phyloP scores from a whole-genome alignment of 2,888 invertebrate genomes.

The Cryptus armator region DNA sequence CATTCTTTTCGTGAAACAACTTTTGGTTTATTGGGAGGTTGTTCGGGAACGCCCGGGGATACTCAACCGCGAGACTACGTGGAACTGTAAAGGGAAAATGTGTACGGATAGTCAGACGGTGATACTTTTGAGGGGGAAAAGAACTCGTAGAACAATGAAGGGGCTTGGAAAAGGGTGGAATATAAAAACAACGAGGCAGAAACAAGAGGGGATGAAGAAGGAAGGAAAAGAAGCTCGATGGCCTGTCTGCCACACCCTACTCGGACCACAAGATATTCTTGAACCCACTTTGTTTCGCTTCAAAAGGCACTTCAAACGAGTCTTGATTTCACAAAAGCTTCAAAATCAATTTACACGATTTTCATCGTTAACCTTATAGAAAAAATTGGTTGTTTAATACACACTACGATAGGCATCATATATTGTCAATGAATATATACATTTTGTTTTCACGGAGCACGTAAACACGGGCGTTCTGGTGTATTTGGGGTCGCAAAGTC shows the following conservation, averaged over 20 bases:
- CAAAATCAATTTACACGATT: not conserved
- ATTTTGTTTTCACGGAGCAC: no score
- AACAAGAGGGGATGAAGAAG: conserved; percentile 39
- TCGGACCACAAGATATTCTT: conserved; percentile 57
- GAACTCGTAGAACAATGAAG: conserved; percentile 12
- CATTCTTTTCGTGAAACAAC: not conserved
- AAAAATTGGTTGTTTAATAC: not conserved
- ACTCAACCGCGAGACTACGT: not conserved
- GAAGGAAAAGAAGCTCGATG: conserved; percentile 45
- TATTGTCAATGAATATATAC: no score
- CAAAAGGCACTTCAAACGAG: not conserved
- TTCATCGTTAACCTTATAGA: not conserved
- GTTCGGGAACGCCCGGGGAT: conserved; percentile 1
- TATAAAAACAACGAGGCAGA: not conserved
- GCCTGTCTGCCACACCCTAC: conserved; percentile 51
- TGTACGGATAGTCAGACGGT: conserved; percentile 29
- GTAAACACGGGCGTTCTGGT: no score
- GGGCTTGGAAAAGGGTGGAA: conserved; percentile 26
- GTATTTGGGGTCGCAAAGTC: no score
- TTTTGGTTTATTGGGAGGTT: not conserved
- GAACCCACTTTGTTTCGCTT: conserved; percentile 73
- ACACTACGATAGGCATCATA: no score
- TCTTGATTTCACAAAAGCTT: not conserved
- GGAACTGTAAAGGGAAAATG: conserved; percentile 34
- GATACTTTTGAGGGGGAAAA: conserved; percentile 22